Conservation (phyloP, 2,888 invertebrate genomes). For the Rhingia campestris region DNA sequence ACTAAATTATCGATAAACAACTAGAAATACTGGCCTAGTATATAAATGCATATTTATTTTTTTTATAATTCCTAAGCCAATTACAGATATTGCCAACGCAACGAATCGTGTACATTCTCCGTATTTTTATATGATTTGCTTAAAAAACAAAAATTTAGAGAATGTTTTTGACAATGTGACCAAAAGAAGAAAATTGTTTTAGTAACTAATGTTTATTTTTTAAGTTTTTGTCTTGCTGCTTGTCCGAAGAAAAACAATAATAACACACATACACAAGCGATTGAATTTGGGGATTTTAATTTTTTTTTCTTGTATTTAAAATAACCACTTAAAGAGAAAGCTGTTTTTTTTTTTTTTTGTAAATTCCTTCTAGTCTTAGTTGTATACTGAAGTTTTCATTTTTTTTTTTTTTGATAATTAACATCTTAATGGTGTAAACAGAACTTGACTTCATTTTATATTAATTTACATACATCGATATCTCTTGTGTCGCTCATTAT, state of each 20-base stretch:
- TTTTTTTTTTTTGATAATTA: constrained; percentile 19
- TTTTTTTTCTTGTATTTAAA: constrained; percentile 37
- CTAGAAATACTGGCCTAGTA: constrained; percentile 43
- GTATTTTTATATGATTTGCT: constrained; percentile 58
- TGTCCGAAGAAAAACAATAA: constrained; percentile 16
- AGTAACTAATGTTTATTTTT: constrained; percentile 34
- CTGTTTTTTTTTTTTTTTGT: constrained; percentile 30
- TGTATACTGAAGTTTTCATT: constrained; percentile 36
- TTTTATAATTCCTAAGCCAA: constrained; percentile 45
- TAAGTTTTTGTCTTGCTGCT: constrained; percentile 44
- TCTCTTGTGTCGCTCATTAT: constrained; percentile 21
- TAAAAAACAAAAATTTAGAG: constrained; percentile 47
- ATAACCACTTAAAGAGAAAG: constrained; percentile 4
- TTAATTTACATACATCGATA: constrained; percentile 3
- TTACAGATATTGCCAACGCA: constrained; percentile 62
- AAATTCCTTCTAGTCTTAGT: constrained; percentile 65
- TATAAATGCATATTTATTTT: constrained; percentile 37
- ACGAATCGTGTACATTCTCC: constrained; percentile 49
- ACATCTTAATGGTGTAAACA: constrained; percentile 12
- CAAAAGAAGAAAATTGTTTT: constrained; percentile 39
- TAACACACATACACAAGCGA: constrained; percentile 37
- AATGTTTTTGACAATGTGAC: constrained; percentile 66
- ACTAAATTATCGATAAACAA: constrained; percentile 58
- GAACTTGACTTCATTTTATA: constrained; percentile 35
- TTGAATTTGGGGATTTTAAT: constrained; percentile 31